These are phyloP conservation scores for Labeo calbasu DNA, from an alignment of 2,797 vertebrate genomes.

Conservation along the genomic window DNA sequence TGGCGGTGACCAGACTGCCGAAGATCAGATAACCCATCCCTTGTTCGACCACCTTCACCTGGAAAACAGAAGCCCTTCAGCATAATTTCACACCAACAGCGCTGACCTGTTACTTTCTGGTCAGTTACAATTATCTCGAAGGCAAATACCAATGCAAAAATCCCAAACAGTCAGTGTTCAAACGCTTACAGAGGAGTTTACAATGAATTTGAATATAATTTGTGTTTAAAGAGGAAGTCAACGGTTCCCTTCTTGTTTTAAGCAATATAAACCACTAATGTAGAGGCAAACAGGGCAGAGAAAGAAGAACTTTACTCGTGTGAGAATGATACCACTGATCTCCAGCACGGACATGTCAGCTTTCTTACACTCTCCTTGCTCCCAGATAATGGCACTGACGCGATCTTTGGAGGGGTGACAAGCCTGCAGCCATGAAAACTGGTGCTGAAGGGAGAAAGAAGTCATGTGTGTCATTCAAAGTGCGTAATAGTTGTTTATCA, in stretches of 20 bases:
- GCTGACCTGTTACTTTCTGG: not conserved
- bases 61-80: conserved; percentile 25
- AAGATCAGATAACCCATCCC: conserved; percentile 91
- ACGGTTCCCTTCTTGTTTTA: conserved; percentile 7
- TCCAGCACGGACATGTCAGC: conserved; percentile 96
- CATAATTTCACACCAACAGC: not conserved
- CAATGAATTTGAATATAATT: conserved; percentile 5
- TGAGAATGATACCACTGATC: conserved; percentile 97
- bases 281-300: not conserved
- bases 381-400: conserved; percentile 97
- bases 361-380: conserved; percentile 96
- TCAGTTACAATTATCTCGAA: not conserved
- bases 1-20: conserved; percentile 84
- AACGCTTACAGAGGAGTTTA: conserved; percentile 18
- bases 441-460: conserved; percentile 77
- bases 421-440: conserved; percentile 94
- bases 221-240: not conserved
- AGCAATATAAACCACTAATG: not conserved
- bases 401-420: conserved; percentile 91
- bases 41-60: conserved; percentile 94
- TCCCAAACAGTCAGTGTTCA: not conserved
- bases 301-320: conserved; percentile 79
- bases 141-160: conserved; percentile 26
- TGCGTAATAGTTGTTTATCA: not conserved
- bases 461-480: not conserved